These are phyloP conservation scores for Ditula angustiorana DNA, from an alignment of 2,888 invertebrate genomes.

Conservation along the genomic window DNA sequence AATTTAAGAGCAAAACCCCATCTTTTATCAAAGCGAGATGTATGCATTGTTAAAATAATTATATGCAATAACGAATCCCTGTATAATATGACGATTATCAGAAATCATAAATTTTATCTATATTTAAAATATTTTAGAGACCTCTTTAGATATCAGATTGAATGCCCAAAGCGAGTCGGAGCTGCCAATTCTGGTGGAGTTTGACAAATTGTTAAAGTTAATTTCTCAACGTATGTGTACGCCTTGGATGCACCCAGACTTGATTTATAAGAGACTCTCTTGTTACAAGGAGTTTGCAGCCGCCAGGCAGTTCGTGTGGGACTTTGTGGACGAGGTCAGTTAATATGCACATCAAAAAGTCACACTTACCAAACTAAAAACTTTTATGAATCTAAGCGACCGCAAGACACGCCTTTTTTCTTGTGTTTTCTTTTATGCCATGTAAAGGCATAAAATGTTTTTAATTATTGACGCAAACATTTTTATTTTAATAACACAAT, in stretches of 20 bases:
- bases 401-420: no score
- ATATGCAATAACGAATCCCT: no score
- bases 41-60: no score
- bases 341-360: neutral
- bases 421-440: no score
- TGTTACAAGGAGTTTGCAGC: neutral
- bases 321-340: slow-evolving; percentile 11
- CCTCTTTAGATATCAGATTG: slow-evolving; percentile 25
- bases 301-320: neutral
- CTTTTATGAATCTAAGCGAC: no score
- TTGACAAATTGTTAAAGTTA: neutral
- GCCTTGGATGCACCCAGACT: slow-evolving; percentile 22
- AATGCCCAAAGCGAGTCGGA: slow-evolving; percentile 19
- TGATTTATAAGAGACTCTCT: neutral
- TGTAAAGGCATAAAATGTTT: no score
- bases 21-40: no score
- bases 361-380: no score
- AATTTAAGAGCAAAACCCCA: no score
- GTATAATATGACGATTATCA: no score
- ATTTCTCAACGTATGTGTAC: neutral
- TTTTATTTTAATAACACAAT: neutral
- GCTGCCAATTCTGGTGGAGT: slow-evolving; percentile 8
- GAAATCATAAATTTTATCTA: no score
- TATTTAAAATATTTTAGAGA: slow-evolving; percentile 29
- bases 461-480: neutral